A percentile compares a stretch with the other conserved stretches of the same genome.
phyloP scores from a whole-genome alignment of 2,113 vertebrate species.

The Corythornis vintsioides region DNA sequence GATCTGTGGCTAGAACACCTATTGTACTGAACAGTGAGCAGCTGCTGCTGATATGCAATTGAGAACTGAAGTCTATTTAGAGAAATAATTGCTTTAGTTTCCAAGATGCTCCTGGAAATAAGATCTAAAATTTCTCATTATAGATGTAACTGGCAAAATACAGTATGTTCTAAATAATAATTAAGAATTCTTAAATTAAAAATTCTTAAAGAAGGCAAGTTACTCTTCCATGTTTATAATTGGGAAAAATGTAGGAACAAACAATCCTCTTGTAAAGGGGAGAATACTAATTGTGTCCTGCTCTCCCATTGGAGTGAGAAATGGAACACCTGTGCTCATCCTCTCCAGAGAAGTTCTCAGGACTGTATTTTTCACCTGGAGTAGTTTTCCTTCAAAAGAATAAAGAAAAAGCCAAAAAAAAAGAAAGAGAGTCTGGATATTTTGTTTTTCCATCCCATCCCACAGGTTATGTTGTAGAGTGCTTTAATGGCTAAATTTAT shows the following conservation, averaged over 20 bases:
- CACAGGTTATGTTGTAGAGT: neutral
- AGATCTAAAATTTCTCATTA: slow-evolving; percentile 52
- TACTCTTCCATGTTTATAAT: slow-evolving; percentile 18
- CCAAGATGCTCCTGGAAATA: slow-evolving; percentile 55
- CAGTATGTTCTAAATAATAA: slow-evolving; percentile 50
- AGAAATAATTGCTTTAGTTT: slow-evolving; percentile 64
- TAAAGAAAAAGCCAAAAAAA: neutral
- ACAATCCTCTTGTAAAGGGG: slow-evolving; percentile 20
- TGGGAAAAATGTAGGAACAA: slow-evolving; percentile 28
- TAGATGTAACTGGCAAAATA: slow-evolving; percentile 40
- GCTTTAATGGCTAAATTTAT: neutral
- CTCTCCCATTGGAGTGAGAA: slow-evolving; percentile 10
- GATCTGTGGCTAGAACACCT: neutral
- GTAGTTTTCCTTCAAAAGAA: neutral
- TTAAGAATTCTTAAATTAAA: slow-evolving; percentile 52
- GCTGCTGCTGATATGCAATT: slow-evolving; percentile 37
- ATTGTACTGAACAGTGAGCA: slow-evolving; percentile 49
- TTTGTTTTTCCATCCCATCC: neutral
- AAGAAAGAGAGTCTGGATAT: neutral
- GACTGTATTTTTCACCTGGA: neutral
- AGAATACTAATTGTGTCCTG: slow-evolving; percentile 4
- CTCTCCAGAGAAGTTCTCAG: neutral
- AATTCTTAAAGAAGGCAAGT: slow-evolving; percentile 28
- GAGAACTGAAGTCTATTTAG: slow-evolving; percentile 55
- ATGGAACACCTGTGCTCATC: neutral